A percentile compares a stretch with the other conserved stretches of the same genome.
Evolutionary conservation across 2,797 vertebrate genomes (phyloP).

Genomic region (Peromyscus melanophrys): DNA sequence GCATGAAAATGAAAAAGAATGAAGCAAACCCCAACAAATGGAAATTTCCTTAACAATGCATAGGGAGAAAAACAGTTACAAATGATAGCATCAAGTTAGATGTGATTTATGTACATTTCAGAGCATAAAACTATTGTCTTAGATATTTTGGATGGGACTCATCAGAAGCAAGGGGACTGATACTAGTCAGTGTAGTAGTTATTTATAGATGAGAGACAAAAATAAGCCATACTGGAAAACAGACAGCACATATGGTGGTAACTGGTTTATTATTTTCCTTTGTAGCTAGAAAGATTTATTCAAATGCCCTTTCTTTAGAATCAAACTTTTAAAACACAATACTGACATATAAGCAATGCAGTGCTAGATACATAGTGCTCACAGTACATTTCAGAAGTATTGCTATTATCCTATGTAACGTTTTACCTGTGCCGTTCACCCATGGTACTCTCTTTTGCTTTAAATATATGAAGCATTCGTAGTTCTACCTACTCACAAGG

Average conservation of each 20-base stretch:
- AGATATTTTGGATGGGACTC: neutral
- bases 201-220: neutral
- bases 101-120: neutral
- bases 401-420: neutral
- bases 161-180: neutral
- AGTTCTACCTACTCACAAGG: neutral
- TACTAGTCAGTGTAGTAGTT: neutral
- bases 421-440: neutral
- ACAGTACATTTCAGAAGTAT: neutral
- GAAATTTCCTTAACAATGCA: neutral
- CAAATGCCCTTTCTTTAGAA: neutral
- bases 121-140: neutral
- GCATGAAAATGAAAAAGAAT: neutral
- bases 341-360: neutral
- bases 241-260: neutral
- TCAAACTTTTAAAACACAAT: constrained; percentile 11
- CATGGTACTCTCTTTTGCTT: neutral
- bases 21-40: neutral
- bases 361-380: neutral
- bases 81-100: neutral
- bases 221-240: neutral
- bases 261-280: neutral
- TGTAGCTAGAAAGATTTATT: neutral
- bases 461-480: constrained; percentile 19
- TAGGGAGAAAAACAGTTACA: neutral